Evolutionary conservation across 2,113 vertebrate species (phyloP), one percentile per base, ranked within the genome.

Genomic region (Melanocharis versteri): DNA sequence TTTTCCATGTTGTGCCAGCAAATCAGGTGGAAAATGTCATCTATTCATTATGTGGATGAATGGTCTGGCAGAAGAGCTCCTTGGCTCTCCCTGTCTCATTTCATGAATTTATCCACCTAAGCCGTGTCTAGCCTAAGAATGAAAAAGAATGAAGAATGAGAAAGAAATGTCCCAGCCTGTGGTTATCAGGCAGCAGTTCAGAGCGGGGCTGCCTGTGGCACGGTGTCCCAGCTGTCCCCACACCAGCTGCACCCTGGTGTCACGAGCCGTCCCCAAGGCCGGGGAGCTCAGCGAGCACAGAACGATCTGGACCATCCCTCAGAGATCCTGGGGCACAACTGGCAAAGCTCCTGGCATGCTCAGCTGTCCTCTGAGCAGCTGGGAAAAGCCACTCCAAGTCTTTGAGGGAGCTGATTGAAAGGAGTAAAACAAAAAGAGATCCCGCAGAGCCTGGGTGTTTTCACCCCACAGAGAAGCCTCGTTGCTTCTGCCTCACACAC

Each of bases 321-420:
- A 9, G 9, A 65, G 70, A 72, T 87, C 66, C 86, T 39, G 10
- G 39, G 65, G 82, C 90, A 95, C 97, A 97, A 21, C 95, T 96
- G 97, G 94, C 51, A 90, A 62, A 45, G 47, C 40, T 89, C 73
- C 94, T 66, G 51, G 76, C 58, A 15, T 56, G 1, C 83, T 88
- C 97, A 97, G 96, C 97, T 97, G 97, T 94, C 86, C 48, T 20
- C 69, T 23, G 30, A 92, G 93, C 97, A 97, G 95, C 96, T 95
- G 95, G 68, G 27, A 37, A 60, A 42, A 83, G 90, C 92, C 86
- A 40, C 44, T 33, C 9, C 2, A 33, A 85, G 35, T 6, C 40
- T 84, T 44, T 26, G 71, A 84, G 90, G 84, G 83, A 94, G 56
- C 64, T 87, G 72, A 39, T 0, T 35, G 82, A 90, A 87, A 70